Base-by-base conservation (phyloP, 2,113 vertebrate species). In the Grammomys dolichurus region DNA sequence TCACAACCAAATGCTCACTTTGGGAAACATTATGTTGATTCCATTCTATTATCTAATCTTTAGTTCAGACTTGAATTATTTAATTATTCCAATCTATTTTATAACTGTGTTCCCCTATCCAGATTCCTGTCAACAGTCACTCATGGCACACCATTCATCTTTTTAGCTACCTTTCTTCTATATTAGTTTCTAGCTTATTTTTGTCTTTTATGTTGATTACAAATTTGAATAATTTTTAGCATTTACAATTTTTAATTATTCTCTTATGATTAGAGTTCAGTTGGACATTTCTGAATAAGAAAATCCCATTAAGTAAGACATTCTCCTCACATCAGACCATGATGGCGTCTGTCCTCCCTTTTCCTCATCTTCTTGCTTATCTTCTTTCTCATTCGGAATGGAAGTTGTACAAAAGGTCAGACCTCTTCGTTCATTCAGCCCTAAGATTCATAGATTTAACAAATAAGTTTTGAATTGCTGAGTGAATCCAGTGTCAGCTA, bases 181-280 rank as follows among this genome's bases (percentile, higher is more conserved):
- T 3, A 77, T n/a, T 28, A 69, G 26, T 36, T 85, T 11, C 28
- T 13, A 48, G 31, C 24, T 91, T 22, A 8, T 72, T 85, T 87
- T 63, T 78, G 33, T 36, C 7, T 91, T 94, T 96, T 56, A 36
- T 78, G 14, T 80, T 81, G 75, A 70, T 89, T 87, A 54, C 14
- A 89, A 91, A 67, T 94, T 92, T 90, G 24, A 93, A 94, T 69
- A 81, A 33, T 51, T 69, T 92, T 90, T 81, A 48, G 54, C 76
- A 80, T 88, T 58, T 75, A 17, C 16, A 19, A 2, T 87, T 7
- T 78, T 95, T 91, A 70, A 43, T 89, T 84, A 70, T 81, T 70
- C 16, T 58, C 26, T 96, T 65, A 51, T 70, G 43, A 69, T 90
- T 96, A 92, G 20, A 84, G 33, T 94, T 58, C 14, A 78, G 1